Conservation (phyloP, 2,113 vertebrate genomes). For the Sterrhoptilus dennistouni region DNA sequence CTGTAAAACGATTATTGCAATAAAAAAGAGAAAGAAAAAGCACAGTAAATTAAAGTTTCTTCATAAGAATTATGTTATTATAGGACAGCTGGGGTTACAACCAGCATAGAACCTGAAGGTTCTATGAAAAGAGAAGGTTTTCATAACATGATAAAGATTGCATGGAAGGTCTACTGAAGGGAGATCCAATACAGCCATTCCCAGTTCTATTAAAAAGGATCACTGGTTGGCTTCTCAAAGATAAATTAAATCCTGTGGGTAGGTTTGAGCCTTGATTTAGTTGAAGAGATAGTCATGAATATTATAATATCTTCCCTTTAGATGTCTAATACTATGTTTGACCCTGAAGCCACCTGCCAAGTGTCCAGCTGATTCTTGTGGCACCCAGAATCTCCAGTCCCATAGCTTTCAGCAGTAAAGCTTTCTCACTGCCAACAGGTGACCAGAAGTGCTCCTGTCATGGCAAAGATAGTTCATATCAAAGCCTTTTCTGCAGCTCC, state of each 20-base stretch:
- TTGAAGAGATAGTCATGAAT: background rate
- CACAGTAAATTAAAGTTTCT: conserved; percentile 32
- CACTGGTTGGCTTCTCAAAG: background rate
- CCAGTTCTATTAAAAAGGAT: background rate
- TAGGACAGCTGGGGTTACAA: background rate
- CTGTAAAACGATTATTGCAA: conserved; percentile 62
- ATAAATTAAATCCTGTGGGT: background rate
- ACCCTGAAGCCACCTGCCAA: background rate
- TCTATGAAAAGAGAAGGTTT: background rate
- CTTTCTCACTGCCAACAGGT: background rate
- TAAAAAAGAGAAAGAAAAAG: conserved; percentile 27
- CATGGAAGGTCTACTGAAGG: background rate
- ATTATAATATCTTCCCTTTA: background rate
- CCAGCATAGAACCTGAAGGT: background rate
- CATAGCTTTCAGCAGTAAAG: background rate
- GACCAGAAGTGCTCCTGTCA: background rate
- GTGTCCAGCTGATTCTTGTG: background rate
- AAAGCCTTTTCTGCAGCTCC: background rate
- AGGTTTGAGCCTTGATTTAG: background rate
- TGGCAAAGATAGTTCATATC: background rate
- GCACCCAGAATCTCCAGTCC: background rate
- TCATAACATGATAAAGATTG: background rate
- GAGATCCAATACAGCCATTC: background rate
- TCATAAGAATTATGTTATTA: background rate
- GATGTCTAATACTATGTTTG: background rate